Percentiles rank a stretch among this genome's conserved stretches.
Evolutionary conservation across 2,113 vertebrate genomes (phyloP).

Genomic region (Catharus bicknelli): DNA sequence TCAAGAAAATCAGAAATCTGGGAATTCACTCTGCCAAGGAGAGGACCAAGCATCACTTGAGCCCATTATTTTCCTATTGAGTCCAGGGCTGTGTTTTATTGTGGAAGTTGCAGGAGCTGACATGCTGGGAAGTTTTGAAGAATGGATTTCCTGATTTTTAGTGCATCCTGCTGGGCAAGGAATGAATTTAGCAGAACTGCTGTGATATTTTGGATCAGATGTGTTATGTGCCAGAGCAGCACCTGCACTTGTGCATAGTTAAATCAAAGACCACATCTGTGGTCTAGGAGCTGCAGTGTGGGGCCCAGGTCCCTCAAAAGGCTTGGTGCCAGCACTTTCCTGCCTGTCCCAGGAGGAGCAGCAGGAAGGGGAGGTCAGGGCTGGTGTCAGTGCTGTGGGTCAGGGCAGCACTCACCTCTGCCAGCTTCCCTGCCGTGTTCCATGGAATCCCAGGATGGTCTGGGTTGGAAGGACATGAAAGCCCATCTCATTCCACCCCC

Average conservation of each 20-base stretch:
- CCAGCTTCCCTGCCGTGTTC: not conserved
- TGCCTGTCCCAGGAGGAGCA: not conserved
- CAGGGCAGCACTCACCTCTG: not conserved
- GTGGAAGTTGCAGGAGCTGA: not conserved
- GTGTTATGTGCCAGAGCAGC: not conserved
- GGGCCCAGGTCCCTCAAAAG: not conserved
- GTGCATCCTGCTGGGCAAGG: not conserved
- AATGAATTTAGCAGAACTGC: not conserved
- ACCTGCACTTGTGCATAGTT: too few species aligned
- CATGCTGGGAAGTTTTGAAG: not conserved
- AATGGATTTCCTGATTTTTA: not conserved
- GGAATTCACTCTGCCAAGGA: not conserved
- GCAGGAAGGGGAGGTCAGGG: not conserved
- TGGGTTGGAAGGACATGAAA: not conserved
- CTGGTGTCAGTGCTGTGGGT: not conserved
- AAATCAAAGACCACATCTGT: not conserved
- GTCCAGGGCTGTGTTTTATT: not conserved
- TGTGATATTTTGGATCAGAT: rapidly evolving
- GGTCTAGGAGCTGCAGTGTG: not conserved
- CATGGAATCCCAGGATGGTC: not conserved
- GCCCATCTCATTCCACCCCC: not conserved
- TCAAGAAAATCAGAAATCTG: not conserved
- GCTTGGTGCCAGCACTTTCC: not conserved
- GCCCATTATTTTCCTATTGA: not conserved
- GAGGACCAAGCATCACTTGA: not conserved